These are phyloP conservation scores for Myotis findleyi DNA, from an alignment of 2,797 vertebrate species.

Conservation along the genomic window DNA sequence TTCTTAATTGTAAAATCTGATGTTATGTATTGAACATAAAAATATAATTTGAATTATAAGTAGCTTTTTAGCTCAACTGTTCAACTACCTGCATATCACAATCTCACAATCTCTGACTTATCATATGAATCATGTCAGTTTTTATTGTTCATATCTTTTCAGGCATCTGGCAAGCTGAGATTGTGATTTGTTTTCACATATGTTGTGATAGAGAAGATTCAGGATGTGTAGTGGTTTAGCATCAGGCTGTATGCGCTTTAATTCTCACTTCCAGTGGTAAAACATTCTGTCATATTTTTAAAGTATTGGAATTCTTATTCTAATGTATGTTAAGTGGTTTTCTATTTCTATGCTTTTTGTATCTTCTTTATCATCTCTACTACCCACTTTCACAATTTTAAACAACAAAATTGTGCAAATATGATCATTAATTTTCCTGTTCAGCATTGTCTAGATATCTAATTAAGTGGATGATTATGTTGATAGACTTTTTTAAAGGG, in stretches of 20 bases:
- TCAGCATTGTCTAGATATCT: neutral
- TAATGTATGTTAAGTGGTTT: conserved; percentile 66
- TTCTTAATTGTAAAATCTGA: conserved; percentile 78
- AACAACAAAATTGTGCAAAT: conserved; percentile 47
- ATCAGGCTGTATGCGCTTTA: conserved; percentile 85
- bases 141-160: conserved; percentile 79
- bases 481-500: neutral
- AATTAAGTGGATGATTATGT: neutral
- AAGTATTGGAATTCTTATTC: conserved; percentile 77
- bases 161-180: conserved; percentile 83
- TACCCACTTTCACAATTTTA: conserved; percentile 32
- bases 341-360: conserved; percentile 72
- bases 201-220: conserved; percentile 84
- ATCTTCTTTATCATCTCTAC: conserved; percentile 31
- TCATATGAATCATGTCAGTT: conserved; percentile 44
- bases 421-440: conserved; percentile 6
- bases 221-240: conserved; percentile 85
- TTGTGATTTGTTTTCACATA: conserved; percentile 85
- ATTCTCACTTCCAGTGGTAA: conserved; percentile 87
- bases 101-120: conserved; percentile 72
- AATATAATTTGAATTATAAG: conserved; percentile 73
- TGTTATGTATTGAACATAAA: conserved; percentile 74
- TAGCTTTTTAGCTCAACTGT: conserved; percentile 67
- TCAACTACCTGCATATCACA: conserved; percentile 78
- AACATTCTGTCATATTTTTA: conserved; percentile 86